A percentile compares a stretch with the other conserved stretches of the same genome.
phyloP scores from a whole-genome alignment of 1,140 invertebrate species.

The Nilaparvata lugens region DNA sequence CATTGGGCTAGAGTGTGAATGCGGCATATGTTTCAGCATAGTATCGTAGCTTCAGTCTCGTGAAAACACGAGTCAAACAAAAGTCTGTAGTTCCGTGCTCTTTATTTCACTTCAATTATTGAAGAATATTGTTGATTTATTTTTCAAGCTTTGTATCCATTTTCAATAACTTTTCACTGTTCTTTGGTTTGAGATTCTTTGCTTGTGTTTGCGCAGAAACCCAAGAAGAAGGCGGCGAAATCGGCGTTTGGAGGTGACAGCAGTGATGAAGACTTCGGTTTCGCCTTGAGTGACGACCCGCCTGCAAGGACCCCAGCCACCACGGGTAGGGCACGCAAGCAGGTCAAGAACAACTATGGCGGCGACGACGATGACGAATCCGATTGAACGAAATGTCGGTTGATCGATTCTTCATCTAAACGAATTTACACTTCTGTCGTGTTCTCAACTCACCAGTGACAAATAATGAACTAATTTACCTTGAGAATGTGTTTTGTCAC shows the following conservation, averaged over 20 bases:
- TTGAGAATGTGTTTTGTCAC: no score
- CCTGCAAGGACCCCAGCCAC: not conserved
- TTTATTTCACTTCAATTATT: not conserved
- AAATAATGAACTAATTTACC: no score
- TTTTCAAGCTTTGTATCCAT: not conserved
- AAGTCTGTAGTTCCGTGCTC: not conserved
- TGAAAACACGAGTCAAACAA: no score
- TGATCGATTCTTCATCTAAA: no score
- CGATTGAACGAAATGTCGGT: not conserved
- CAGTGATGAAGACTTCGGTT: conserved; percentile 3
- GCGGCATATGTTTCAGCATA: no score
- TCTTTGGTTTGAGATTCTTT: not conserved
- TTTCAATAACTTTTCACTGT: not conserved
- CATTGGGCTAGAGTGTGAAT: no score
- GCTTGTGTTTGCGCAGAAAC: not conserved
- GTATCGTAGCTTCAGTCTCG: no score
- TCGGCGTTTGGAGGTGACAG: not conserved
- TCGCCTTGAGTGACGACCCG: not conserved
- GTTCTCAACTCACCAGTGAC: no score
- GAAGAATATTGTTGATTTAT: not conserved
- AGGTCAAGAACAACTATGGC: conserved; percentile 13
- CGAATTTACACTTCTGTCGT: no score
- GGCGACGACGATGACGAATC: conserved; percentile 5
- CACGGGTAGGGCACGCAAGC: conserved; percentile 13
- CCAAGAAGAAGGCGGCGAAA: conserved; percentile 14